phyloP scores from a whole-genome alignment of 2,113 vertebrate genomes.

The Probosciger aterrimus region DNA sequence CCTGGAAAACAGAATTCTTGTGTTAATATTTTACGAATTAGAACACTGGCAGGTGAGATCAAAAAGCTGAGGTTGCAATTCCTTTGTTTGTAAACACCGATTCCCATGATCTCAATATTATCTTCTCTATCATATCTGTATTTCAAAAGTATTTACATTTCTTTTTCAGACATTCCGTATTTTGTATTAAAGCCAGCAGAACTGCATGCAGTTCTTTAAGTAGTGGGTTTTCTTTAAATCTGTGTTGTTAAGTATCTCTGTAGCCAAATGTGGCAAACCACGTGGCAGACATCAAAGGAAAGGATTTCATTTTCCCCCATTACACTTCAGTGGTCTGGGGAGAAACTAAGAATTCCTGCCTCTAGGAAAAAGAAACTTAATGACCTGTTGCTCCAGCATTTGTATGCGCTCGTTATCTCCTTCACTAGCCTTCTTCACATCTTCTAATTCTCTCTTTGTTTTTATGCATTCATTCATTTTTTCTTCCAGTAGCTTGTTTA shows the following conservation, averaged over 20 bases:
- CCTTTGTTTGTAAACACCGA: background rate
- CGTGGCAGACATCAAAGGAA: background rate
- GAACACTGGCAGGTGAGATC: background rate
- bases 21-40: background rate
- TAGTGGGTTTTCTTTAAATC: background rate
- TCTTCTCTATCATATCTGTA: background rate
- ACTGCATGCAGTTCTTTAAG: background rate
- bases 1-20: constrained; percentile 65
- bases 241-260: background rate
- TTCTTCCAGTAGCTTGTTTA: constrained; percentile 85
- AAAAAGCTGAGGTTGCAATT: background rate
- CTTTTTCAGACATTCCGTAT: background rate
- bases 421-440: constrained; percentile 46
- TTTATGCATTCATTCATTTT: constrained; percentile 75
- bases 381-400: constrained; percentile 93
- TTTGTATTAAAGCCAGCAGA: background rate
- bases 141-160: background rate
- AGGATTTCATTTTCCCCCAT: background rate
- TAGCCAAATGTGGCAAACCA: background rate
- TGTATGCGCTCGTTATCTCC: constrained; percentile 77
- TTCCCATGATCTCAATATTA: background rate
- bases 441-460: constrained; percentile 68
- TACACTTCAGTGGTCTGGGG: background rate
- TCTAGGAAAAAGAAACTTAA: background rate
- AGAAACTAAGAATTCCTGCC: background rate